Base-by-base conservation (phyloP, 2,888 invertebrate genomes). In the Cryptus viduatorius region DNA sequence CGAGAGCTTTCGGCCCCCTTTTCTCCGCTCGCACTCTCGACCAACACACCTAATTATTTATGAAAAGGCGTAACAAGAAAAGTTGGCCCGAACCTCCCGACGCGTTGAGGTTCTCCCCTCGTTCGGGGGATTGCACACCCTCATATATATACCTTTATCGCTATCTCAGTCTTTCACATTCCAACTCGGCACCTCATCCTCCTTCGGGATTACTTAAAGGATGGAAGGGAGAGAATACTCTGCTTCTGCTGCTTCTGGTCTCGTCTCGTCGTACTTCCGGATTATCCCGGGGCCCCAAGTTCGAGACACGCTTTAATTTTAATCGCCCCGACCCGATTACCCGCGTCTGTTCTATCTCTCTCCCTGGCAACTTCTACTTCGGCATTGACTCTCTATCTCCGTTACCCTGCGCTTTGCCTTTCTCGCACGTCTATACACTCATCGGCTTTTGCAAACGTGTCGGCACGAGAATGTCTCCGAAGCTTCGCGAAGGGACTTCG, bases 31-130 rank as follows among this genome's bases (percentile, higher is more conserved):
- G 19, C 69, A 79, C 79, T 71, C 79, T 72, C 76, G 42, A 77
- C 50, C 67, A 67, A 72, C 80, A 67, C 72, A 77, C 83, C 80
- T 80, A 83, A 83, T 83, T 80, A 83, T 83, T 79, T 83, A 83
- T 80, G 76, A 76, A 79, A 83, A 77, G 72, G 72, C 79, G 79
- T 83, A 83, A 80, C 79, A 83, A 83, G 79, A 83, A 83, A 53
- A 53, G 53, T 53, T 53, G 53, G 53, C 7, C 53, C 8, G 53
- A 19, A 19, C 19, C 53, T 16, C 53, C 53, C 19, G 19, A 53
- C 53, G 53, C 53, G 53, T 53, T 19, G 19, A 53, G 59, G 12
- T 29, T 24, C 37, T 37, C 12, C 59, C 59, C 59, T 14, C 59
- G 59, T 59, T 29, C 53, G 53, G 53, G 37, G 53, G 53, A 53